Percentiles rank a stretch among this genome's conserved stretches.
Evolutionary conservation across 2,888 invertebrate genomes (phyloP).

Genomic region (Odontothrips loti): DNA sequence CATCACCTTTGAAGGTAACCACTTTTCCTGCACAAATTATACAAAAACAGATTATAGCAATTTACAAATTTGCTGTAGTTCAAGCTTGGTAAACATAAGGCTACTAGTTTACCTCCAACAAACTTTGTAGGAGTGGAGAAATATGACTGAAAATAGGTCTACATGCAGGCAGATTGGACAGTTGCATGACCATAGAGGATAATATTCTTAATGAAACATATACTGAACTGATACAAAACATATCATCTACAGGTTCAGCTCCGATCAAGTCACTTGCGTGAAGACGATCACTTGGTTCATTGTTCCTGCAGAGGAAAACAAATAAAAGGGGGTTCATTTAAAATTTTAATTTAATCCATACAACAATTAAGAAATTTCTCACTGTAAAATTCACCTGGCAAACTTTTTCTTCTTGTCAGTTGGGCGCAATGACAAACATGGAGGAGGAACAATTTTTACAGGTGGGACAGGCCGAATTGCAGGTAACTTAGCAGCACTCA

Average conservation of each 20-base stretch:
- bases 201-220: constrained; percentile 31
- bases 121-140: constrained; percentile 29
- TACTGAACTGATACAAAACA: constrained; percentile 32
- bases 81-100: neutral
- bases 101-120: constrained; percentile 30
- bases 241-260: constrained; percentile 48
- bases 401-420: neutral
- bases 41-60: constrained; percentile 33
- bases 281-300: constrained; percentile 47
- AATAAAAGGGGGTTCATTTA: neutral
- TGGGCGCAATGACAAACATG: neutral
- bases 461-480: constrained; percentile 52
- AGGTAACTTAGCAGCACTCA: neutral
- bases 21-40: neutral
- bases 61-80: constrained; percentile 33
- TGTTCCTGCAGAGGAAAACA: neutral
- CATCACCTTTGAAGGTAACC: constrained; percentile 53
- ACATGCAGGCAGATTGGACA: constrained; percentile 30
- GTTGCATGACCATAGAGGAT: constrained; percentile 29
- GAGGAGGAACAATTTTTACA: constrained; percentile 50
- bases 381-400: neutral
- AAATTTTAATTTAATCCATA: neutral
- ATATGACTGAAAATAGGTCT: constrained; percentile 31
- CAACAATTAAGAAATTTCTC: neutral
- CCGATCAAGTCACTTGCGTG: constrained; percentile 55